Conservation (phyloP, 1,140 invertebrate species). For the Drosophila busckii region DNA sequence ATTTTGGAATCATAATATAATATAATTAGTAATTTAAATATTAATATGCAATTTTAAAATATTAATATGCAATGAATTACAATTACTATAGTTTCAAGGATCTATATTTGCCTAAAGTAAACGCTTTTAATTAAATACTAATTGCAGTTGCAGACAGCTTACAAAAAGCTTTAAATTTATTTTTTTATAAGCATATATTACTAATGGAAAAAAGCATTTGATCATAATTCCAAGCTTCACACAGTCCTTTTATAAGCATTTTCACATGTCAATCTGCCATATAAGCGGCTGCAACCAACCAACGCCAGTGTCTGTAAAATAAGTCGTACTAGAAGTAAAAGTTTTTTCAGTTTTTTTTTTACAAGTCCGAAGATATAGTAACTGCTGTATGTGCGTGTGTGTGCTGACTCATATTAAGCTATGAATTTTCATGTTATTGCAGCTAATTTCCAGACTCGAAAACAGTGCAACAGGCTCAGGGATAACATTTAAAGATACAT, state of each 20-base stretch:
- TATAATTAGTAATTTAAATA: slow-evolving; percentile 4
- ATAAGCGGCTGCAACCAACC: too few species aligned
- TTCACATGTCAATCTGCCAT: slow-evolving; percentile 68
- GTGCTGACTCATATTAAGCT: slow-evolving; percentile 57
- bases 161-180: slow-evolving; percentile 51
- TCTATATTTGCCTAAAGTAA: too few species aligned
- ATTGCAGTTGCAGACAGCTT: too few species aligned
- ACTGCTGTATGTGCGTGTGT: not conserved
- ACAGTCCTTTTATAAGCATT: slow-evolving; percentile 66
- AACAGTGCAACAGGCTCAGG: too few species aligned
- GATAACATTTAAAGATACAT: too few species aligned
- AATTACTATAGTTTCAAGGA: too few species aligned
- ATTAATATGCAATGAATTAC: too few species aligned
- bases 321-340: slow-evolving; percentile 42
- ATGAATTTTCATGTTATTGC: slow-evolving; percentile 75
- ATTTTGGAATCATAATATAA: not conserved
- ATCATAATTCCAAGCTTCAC: slow-evolving; percentile 51
- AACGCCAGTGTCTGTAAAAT: too few species aligned
- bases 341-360: too few species aligned
- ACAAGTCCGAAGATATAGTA: too few species aligned
- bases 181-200: slow-evolving; percentile 49
- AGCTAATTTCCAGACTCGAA: slow-evolving; percentile 70
- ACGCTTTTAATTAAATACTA: too few species aligned
- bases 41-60: slow-evolving; percentile 1
- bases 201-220: slow-evolving; percentile 16